Conservation (phyloP, 1,140 invertebrate species). For the Drosophila fuyamai region DNA sequence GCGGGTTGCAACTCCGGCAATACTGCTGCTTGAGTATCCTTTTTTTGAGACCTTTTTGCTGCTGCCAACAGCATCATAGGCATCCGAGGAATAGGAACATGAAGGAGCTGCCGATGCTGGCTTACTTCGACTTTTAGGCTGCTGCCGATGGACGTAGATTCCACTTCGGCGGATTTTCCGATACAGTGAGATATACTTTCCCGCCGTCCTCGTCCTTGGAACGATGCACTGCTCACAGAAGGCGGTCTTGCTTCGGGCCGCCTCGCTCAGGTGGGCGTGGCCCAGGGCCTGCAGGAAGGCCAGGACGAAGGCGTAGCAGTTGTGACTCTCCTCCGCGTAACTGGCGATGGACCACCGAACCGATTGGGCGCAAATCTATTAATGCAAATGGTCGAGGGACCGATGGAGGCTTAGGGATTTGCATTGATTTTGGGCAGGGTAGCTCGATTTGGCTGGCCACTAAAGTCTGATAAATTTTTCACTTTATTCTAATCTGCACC, state of each 20-base stretch:
- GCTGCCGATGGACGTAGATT: conserved; percentile 85
- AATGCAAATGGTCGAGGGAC: conserved; percentile 19
- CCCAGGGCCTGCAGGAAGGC: conserved; percentile 89
- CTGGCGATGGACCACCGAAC: conserved; percentile 88
- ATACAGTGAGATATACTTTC: conserved; percentile 92
- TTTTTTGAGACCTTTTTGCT: conserved; percentile 31
- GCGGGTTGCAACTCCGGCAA: conserved; percentile 38
- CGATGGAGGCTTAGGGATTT: conserved; percentile 38
- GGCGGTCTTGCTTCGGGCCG: conserved; percentile 86
- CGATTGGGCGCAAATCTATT: conserved; percentile 87
- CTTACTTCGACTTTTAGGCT: conserved; percentile 43
- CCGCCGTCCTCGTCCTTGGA: conserved; percentile 90
- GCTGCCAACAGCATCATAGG: conserved; percentile 16
- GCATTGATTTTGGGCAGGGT: conserved; percentile 7
- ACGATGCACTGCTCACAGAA: conserved; percentile 92
- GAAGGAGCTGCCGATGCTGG: conserved; percentile 1
- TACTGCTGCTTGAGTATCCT: conserved; percentile 40
- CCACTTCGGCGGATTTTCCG: conserved; percentile 87
- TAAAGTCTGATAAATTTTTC: too few species aligned
- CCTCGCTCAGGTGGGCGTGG: conserved; percentile 87
- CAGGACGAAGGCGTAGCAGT: conserved; percentile 93
- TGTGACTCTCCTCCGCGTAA: conserved; percentile 90
- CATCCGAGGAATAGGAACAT: conserved; percentile 26
- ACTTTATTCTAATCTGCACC: too few species aligned
- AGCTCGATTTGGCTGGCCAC: neutral